These are phyloP conservation scores for Cichlasoma orientale DNA, from an alignment of 2,797 vertebrate genomes.

Conservation along the genomic window DNA sequence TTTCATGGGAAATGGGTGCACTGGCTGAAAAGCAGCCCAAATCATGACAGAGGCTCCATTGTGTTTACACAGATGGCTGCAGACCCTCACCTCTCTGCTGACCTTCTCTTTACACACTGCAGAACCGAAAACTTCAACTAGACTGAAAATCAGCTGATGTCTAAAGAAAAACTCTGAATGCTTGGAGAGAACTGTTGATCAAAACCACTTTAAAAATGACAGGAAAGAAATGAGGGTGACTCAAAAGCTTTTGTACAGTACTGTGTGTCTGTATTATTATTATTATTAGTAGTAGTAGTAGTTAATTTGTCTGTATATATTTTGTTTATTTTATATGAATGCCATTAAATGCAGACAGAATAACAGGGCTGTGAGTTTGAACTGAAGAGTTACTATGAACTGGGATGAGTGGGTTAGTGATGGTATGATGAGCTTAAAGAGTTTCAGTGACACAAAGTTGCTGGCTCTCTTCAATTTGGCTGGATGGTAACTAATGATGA, in stretches of 20 bases:
- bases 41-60: too few species aligned
- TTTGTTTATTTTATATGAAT: background rate
- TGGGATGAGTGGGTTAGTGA: background rate
- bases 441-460: background rate
- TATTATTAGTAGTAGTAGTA: background rate
- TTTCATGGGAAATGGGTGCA: too few species aligned
- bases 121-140: too few species aligned
- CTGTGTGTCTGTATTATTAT: background rate
- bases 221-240: background rate
- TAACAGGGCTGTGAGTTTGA: too few species aligned
- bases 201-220: background rate
- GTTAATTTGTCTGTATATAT: background rate
- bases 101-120: too few species aligned
- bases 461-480: too few species aligned
- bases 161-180: background rate
- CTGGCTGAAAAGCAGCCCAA: too few species aligned
- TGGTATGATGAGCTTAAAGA: background rate
- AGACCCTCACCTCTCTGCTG: too few species aligned
- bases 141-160: too few species aligned
- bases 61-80: too few species aligned
- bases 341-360: too few species aligned
- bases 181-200: background rate
- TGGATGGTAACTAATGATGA: background rate
- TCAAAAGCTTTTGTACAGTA: background rate
- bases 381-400: too few species aligned